Evolutionary conservation across 2,888 invertebrate species (phyloP).

Genomic region (Thera britannica): DNA sequence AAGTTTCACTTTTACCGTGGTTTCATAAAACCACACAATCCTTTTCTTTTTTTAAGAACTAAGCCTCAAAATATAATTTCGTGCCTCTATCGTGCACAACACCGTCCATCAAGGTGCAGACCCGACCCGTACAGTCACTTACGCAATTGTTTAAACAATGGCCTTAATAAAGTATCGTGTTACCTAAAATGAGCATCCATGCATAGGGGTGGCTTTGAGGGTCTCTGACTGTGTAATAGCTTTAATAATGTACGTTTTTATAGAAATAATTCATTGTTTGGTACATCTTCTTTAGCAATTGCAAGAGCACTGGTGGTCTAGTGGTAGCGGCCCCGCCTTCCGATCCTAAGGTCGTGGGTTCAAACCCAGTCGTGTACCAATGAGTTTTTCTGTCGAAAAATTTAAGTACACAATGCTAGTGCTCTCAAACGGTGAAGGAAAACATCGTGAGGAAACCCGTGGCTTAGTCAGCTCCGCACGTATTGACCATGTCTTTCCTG

Average conservation of each 20-base stretch:
- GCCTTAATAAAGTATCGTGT: constrained; percentile 78
- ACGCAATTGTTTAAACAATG: constrained; percentile 84
- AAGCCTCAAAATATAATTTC: background rate
- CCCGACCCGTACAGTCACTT: constrained; percentile 73
- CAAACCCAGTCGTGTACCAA: too few relatives aligned
- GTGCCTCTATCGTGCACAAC: constrained; percentile 47
- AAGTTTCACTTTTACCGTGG: too few relatives aligned
- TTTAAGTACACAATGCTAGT: too few relatives aligned
- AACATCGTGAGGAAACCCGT: too few relatives aligned
- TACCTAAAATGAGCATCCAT: constrained; percentile 71
- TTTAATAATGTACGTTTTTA: constrained; percentile 36
- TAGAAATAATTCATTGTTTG: constrained; percentile 20
- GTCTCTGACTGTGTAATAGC: constrained; percentile 33
- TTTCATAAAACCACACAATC: too few relatives aligned
- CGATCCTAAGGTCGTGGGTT: too few relatives aligned
- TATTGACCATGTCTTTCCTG: too few relatives aligned
- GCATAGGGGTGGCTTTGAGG: constrained; percentile 53
- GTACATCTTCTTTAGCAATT: background rate
- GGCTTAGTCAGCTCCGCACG: too few relatives aligned
- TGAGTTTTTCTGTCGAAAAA: too few relatives aligned
- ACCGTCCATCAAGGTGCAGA: constrained; percentile 66
- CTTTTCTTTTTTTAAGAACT: background rate
- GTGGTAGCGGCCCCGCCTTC: too few relatives aligned
- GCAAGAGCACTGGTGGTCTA: too few relatives aligned
- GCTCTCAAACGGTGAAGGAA: too few relatives aligned